Base-by-base conservation (phyloP, 2,888 invertebrate genomes). In the Chaetoderma sp. region DNA sequence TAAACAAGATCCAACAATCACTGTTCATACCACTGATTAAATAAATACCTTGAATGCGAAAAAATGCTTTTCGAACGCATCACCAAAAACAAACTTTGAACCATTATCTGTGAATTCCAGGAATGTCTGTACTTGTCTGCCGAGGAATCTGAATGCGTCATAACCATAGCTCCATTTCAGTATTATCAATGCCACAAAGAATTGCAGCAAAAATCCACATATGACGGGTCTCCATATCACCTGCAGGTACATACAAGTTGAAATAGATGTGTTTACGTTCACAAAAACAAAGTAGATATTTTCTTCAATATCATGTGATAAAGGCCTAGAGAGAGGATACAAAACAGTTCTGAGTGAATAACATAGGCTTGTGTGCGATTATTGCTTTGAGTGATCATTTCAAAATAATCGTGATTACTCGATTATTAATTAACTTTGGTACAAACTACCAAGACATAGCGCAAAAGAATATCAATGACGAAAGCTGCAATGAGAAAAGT, bases 41-140 rank as follows among this genome's bases (percentile, higher is more conserved):
- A n/a, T n/a, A 67, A 64, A 89, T 83, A 95, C 95, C 84, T 92
- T 90, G 84, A 98, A 97, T 0, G 95, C 96, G 83, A 98, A 96
- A 25, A 86, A 18, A 92, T 91, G 64, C 88, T 87, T 70, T 4
- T 71, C 71, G 65, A 74, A 79, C 27, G 77, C 77, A 23, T 73
- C 70, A 16, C 95, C 94, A 80, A 93, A 98, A 0, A 96, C 93
- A 82, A 98, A 96, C 0, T 88, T 89, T 0, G 95, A 92, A 0
- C 97, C 98, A 0, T 90, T 89, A 63, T 92, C 89, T 0, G 94
- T 92, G 82, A 92, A 97, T 4, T 89, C 88, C 58, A 98, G 87
- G 81, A 98, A 96, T 0, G 89, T 90, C 1, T 93, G 91, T 0
- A 92, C 90, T 88, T 92, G 90, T 21, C 83, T 87, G 0, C 93